These are phyloP conservation scores for Muscicapa adusta DNA, from an alignment of 2,113 vertebrate genomes.

Conservation along the genomic window DNA sequence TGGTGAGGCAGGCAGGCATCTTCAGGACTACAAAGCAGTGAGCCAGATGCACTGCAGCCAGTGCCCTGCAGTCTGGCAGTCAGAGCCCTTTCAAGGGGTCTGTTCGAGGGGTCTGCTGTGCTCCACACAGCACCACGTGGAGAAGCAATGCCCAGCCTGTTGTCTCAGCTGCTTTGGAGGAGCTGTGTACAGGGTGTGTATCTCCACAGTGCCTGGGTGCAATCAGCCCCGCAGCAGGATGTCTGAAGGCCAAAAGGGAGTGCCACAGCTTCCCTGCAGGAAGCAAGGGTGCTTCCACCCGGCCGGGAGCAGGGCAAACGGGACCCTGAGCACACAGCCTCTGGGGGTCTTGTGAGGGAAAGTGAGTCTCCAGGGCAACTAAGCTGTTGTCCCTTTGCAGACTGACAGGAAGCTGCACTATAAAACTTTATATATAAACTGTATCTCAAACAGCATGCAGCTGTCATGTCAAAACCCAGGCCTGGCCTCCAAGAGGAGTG, in stretches of 20 bases:
- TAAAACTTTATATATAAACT: no score
- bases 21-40: background rate
- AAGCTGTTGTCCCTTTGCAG: background rate
- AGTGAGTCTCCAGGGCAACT: background rate
- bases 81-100: background rate
- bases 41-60: background rate
- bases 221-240: background rate
- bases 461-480: background rate
- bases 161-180: background rate
- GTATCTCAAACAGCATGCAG: rapidly evolving
- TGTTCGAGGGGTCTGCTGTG: background rate
- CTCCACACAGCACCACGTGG: rapidly evolving
- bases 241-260: background rate
- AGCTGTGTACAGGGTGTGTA: background rate
- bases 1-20: background rate
- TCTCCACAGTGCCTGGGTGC: background rate
- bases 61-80: background rate
- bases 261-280: background rate
- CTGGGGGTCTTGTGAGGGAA: background rate
- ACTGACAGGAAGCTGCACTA: background rate
- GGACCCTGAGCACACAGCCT: background rate
- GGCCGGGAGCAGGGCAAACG: rapidly evolving
- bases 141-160: rapidly evolving
- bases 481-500: background rate
- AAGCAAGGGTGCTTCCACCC: background rate